Evolutionary conservation across 2,888 invertebrate species (phyloP).

Genomic region (Griposia aprilina): DNA sequence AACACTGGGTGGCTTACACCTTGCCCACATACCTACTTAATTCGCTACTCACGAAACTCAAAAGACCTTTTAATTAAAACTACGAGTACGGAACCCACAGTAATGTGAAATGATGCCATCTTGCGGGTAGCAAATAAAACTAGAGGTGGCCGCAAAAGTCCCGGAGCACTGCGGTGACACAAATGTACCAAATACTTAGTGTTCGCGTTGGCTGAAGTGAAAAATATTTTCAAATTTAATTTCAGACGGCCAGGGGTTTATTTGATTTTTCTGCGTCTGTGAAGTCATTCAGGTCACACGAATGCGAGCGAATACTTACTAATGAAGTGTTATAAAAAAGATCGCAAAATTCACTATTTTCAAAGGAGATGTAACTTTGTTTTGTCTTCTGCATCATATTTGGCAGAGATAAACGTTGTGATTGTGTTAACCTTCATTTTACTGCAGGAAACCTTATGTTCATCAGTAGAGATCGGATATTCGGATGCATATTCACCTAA

Average conservation of each 20-base stretch:
- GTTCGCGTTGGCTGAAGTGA: conserved; percentile 28
- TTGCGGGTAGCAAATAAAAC: conserved; percentile 56
- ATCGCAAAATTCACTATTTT: no score
- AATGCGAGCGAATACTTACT: conserved; percentile 21
- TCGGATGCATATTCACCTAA: no score
- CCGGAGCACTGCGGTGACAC: conserved; percentile 44
- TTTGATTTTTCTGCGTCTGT: conserved; percentile 52
- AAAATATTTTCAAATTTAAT: conserved; percentile 60
- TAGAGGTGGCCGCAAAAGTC: conserved; percentile 52
- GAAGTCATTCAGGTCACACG: conserved; percentile 54
- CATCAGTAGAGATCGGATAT: no score
- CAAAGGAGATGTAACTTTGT: no score
- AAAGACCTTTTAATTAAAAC: conserved; percentile 46
- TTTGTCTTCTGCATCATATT: no score
- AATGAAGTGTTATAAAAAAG: background rate
- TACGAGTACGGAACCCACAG: conserved; percentile 44
- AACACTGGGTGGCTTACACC: no score
- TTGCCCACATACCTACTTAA: conserved; percentile 21
- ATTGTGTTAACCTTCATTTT: no score
- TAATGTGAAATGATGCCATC: conserved; percentile 46
- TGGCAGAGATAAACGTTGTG: no score
- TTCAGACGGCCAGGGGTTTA: conserved; percentile 40
- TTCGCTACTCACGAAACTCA: background rate
- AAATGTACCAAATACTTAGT: conserved; percentile 61
- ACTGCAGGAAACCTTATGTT: no score